phyloP scores from a whole-genome alignment of 2,888 invertebrate genomes.

The Diaprepes abbreviatus region DNA sequence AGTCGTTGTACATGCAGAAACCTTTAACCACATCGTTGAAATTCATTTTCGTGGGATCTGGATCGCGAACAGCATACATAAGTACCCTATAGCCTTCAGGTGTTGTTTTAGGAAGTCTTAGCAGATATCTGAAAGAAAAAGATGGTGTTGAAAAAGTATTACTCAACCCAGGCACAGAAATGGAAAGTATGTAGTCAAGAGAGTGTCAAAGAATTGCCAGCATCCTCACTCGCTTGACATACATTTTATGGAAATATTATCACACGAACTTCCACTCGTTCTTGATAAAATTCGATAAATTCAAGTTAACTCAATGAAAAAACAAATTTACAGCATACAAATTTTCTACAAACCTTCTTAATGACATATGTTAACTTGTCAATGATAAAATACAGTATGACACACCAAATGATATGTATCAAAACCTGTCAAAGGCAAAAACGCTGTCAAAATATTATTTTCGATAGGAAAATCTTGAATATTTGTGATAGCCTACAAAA shows the following conservation, averaged over 20 bases:
- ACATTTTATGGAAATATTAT: too few relatives aligned
- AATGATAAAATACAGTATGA: background rate
- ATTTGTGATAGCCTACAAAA: slow-evolving; percentile 21
- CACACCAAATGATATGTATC: background rate
- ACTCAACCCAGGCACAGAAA: too few relatives aligned
- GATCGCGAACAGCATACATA: slow-evolving; percentile 72
- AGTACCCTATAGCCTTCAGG: slow-evolving; percentile 75
- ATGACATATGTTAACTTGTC: background rate
- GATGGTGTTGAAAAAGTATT: too few relatives aligned
- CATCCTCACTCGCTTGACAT: too few relatives aligned
- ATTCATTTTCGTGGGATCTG: slow-evolving; percentile 75
- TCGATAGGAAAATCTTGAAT: background rate
- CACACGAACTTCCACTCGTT: too few relatives aligned
- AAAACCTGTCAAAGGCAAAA: background rate
- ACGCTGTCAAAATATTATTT: background rate
- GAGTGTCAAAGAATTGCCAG: too few relatives aligned
- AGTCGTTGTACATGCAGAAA: slow-evolving; percentile 79
- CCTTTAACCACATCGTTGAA: slow-evolving; percentile 75
- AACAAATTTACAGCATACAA: too few relatives aligned
- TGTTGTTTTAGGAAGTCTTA: slow-evolving; percentile 74
- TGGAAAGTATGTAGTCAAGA: too few relatives aligned
- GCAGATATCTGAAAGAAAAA: slow-evolving; percentile 70
- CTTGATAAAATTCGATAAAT: too few relatives aligned
- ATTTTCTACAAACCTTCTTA: slow-evolving; percentile 1
- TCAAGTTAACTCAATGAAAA: too few relatives aligned